Evolutionary conservation across 2,797 vertebrate species (phyloP).

Genomic region (Phyllotis vaccarum): DNA sequence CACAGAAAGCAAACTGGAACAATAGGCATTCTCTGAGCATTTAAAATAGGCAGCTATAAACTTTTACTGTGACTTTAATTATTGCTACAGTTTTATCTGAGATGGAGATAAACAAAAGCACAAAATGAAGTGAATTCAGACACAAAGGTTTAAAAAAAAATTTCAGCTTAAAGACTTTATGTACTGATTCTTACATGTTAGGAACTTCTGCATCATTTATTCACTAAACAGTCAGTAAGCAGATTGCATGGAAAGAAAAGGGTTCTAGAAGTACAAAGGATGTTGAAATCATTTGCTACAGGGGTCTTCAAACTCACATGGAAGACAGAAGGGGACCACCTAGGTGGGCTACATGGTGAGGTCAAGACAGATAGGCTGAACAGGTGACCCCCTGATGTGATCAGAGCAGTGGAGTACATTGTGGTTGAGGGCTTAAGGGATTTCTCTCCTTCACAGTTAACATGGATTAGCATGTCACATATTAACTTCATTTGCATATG

Average conservation of each 20-base stretch:
- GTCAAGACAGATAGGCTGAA: background rate
- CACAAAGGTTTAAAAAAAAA: background rate
- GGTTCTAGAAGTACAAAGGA: background rate
- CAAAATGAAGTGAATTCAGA: background rate
- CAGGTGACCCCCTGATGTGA: background rate
- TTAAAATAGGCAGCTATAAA: background rate
- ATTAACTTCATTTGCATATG: background rate
- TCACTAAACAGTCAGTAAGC: background rate
- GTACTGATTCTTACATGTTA: background rate
- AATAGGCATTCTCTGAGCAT: background rate
- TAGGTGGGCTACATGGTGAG: too few species aligned
- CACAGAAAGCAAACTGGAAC: background rate
- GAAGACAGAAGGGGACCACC: background rate
- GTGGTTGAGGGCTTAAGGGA: accelerated
- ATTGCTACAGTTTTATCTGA: background rate
- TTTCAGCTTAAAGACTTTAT: background rate
- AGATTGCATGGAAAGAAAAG: background rate
- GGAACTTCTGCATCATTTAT: background rate
- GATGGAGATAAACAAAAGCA: background rate
- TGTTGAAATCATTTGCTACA: background rate
- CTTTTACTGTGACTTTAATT: background rate
- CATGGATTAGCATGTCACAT: background rate
- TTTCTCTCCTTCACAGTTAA: background rate
- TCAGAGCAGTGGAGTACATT: background rate
- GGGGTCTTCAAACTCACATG: background rate